phyloP scores from a whole-genome alignment of 1,140 invertebrate genomes.

The Drepana arcuata region DNA sequence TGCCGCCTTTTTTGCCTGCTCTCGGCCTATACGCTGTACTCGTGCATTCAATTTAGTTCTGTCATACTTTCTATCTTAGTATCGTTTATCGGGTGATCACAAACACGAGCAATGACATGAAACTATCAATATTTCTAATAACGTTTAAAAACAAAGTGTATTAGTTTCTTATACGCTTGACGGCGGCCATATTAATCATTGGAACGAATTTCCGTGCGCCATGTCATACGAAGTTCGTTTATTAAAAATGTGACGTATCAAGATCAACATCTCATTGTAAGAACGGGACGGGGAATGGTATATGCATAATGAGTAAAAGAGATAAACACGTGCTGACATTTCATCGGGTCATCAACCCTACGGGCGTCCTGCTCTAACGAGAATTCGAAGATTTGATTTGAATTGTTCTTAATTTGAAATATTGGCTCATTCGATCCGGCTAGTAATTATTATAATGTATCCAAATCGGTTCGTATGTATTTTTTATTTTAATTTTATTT shows the following conservation, averaged over 20 bases:
- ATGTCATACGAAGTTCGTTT: conserved; percentile 70
- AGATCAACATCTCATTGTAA: conserved; percentile 63
- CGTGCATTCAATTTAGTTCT: conserved; percentile 46
- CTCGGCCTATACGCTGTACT: conserved; percentile 38
- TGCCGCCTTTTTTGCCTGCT: conserved; percentile 24
- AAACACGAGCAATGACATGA: conserved; percentile 65
- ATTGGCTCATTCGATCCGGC: conserved; percentile 40
- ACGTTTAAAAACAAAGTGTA: conserved; percentile 67
- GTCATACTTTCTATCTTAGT: conserved; percentile 58
- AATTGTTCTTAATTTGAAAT: conserved; percentile 68
- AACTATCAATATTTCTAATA: conserved; percentile 72
- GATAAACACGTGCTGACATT: conserved; percentile 59
- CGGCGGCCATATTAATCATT: conserved; percentile 68
- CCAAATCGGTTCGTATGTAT: too few species aligned
- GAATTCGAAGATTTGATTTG: conserved; percentile 69
- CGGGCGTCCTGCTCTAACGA: conserved; percentile 63
- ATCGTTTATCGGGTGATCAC: conserved; percentile 62
- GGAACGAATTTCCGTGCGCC: conserved; percentile 66
- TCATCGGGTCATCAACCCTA: conserved; percentile 70
- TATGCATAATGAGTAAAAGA: conserved; percentile 26
- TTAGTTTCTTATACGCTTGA: conserved; percentile 56
- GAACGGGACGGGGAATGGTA: conserved; percentile 40
- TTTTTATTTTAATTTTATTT: conserved; percentile 25
- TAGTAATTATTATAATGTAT: conserved; percentile 26
- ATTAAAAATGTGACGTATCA: conserved; percentile 72